phyloP scores from a whole-genome alignment of 2,888 invertebrate species.

The Athalia cordata region DNA sequence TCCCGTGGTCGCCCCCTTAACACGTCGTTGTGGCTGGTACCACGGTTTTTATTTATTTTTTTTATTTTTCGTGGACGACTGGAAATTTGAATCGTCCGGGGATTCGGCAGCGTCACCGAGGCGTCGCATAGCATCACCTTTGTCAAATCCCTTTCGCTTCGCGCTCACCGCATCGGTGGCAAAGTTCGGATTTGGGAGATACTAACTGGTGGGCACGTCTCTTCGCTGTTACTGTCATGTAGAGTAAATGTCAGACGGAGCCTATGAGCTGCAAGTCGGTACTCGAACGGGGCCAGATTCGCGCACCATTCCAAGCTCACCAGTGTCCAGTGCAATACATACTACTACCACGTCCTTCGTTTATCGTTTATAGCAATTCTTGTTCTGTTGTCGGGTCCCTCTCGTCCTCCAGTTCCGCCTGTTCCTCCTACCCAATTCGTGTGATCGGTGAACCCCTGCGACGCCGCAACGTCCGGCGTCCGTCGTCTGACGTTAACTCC shows the following conservation, averaged over 20 bases:
- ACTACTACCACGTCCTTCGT: constrained; percentile 41
- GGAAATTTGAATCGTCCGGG: no score
- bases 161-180: neutral
- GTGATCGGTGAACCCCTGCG: constrained; percentile 39
- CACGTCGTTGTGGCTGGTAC: constrained; percentile 25
- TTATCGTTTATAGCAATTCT: constrained; percentile 13
- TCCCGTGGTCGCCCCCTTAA: constrained; percentile 10
- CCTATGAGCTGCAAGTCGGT: constrained; percentile 13
- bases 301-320: constrained; percentile 27
- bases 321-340: constrained; percentile 3
- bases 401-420: no score
- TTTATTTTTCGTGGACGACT: neutral
- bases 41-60: constrained; percentile 24
- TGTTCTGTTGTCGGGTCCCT: no score
- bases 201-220: no score
- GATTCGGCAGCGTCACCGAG: neutral
- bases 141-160: constrained; percentile 13
- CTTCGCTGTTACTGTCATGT: neutral
- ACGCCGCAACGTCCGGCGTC: constrained; percentile 31
- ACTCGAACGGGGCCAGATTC: constrained; percentile 40
- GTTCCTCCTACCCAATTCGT: neutral
- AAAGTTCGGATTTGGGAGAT: neutral
- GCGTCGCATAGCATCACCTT: neutral
- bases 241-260: constrained; percentile 19
- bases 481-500: neutral